These are phyloP conservation scores for Rhinoptilus africanus DNA, from an alignment of 2,113 vertebrate species.

Conservation along the genomic window DNA sequence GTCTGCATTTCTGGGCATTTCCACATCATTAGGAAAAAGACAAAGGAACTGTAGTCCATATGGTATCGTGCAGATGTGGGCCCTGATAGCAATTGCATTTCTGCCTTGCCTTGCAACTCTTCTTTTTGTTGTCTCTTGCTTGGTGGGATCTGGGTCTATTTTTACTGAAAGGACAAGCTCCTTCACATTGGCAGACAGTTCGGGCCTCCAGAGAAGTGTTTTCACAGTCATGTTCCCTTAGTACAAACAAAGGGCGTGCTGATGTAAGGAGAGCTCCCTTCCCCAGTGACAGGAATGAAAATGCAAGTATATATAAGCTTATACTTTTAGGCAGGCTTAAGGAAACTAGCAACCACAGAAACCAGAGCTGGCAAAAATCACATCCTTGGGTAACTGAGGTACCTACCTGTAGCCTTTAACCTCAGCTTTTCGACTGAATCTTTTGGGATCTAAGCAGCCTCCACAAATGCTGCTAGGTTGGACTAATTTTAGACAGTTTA, in stretches of 20 bases:
- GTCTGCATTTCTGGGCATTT: not conserved
- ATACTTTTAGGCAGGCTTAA: not conserved
- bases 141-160: not conserved
- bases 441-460: not conserved
- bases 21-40: not conserved
- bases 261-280: not conserved
- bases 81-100: not conserved
- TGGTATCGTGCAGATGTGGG: not conserved
- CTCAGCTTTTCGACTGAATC: not conserved
- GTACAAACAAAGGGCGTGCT: not conserved
- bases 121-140: not conserved
- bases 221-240: not conserved
- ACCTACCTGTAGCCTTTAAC: not conserved
- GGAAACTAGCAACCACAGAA: not conserved
- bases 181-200: not conserved
- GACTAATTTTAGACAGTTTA: not conserved
- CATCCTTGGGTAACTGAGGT: not conserved
- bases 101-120: not conserved
- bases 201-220: not conserved
- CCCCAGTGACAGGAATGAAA: not conserved
- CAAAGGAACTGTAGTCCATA: not conserved
- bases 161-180: not conserved
- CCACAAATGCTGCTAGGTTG: not conserved
- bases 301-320: accelerated
- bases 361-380: not conserved